Base-by-base conservation (phyloP, 35 echinoderm and acorn worm species). In the Apostichopus californicus region DNA sequence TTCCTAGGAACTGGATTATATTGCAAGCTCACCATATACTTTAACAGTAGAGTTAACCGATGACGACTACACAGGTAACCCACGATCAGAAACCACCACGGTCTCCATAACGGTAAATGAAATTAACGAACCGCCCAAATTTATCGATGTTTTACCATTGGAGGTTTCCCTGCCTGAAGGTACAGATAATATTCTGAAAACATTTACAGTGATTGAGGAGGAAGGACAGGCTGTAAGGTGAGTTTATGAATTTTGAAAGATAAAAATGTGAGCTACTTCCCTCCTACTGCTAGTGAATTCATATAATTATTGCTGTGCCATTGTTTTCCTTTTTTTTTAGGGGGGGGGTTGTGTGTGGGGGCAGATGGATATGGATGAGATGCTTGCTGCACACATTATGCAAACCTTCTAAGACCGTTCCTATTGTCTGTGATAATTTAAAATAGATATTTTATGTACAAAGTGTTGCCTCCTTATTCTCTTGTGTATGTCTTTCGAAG, bases 61-160 rank as follows among this genome's bases (percentile, higher is more conserved):
- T 9, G 11, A 68, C 3, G 64, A 68, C 18, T 68, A 9, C 64
- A 68, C 18, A 10, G 0, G 0, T 18, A 68, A 11, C 64, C 64
- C 64, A 14, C 6, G 3, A 68, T 11, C 80, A 14, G 80, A 56
- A 7, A 56, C 80, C 34, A 9, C 13, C 21, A 53, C 1, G 34
- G 54, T 34, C 18, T 17, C 11, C 6, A 55, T 83, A 13, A 55
- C 80, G 55, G 52, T 83, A 83, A 55, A 46, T 54, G 54, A 34
- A 55, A 53, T 83, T 8, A 12, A 83, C 34, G 80, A 83, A 83
- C 80, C 80, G 2, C 80, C 80, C 11, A 83, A 55, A 53, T 83
- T 83, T 83, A 68, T 12, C 80, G 15, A 53, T 53, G 53, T 54
- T 17, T 83, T 53, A 54, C 80, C 80, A 55, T 17, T 10, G 64